phyloP scores from a whole-genome alignment of 1,140 invertebrate genomes.

The Ditylenchus dipsaci region DNA sequence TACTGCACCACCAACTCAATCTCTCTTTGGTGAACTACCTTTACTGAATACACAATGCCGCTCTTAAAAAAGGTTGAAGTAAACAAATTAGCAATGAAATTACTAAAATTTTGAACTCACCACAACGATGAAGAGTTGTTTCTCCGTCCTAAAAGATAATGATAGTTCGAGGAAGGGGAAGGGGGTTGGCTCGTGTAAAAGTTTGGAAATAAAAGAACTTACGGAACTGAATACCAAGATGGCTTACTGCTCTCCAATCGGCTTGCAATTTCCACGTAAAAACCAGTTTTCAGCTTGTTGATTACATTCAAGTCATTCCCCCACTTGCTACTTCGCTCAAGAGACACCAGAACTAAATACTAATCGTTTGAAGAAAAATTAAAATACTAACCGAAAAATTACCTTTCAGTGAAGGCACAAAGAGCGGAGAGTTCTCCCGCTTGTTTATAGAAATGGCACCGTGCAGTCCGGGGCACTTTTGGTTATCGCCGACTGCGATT shows the following conservation, averaged over 20 bases:
- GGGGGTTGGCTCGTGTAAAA: too few relatives aligned
- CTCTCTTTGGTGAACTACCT: background rate
- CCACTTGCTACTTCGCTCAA: slow-evolving; percentile 9
- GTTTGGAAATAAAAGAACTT: background rate
- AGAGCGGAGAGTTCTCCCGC: slow-evolving; percentile 1
- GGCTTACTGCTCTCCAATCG: background rate
- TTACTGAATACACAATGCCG: background rate
- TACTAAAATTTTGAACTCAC: background rate
- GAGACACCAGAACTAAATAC: background rate
- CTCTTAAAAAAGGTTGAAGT: background rate
- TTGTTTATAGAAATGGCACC: background rate
- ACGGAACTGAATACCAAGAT: background rate
- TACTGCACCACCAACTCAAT: background rate
- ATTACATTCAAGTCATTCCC: slow-evolving; percentile 7
- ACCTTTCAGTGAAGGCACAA: slow-evolving; percentile 8
- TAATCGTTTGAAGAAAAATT: background rate
- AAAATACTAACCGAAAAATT: background rate
- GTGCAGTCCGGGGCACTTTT: background rate
- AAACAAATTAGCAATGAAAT: background rate
- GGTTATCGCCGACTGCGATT: background rate
- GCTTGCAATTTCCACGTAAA: slow-evolving; percentile 5
- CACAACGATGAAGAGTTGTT: background rate
- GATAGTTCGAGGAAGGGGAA: too few relatives aligned
- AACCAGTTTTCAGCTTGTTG: background rate
- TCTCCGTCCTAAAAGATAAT: background rate